phyloP scores from a whole-genome alignment of 1,140 invertebrate genomes.

The Glomeris maerens region DNA sequence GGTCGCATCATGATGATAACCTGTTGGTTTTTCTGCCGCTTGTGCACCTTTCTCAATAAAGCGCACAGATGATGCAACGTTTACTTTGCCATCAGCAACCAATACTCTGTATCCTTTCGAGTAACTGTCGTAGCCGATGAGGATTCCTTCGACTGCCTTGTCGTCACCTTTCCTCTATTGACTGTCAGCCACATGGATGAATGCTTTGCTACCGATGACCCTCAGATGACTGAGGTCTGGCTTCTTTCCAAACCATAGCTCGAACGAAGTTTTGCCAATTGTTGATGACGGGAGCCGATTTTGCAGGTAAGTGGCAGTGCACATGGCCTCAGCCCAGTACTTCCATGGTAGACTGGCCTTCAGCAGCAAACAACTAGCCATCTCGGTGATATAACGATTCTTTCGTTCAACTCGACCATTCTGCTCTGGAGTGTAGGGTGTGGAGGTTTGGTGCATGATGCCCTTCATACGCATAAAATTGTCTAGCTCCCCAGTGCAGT shows the following conservation, averaged over 20 bases:
- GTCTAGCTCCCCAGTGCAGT: constrained; percentile 16
- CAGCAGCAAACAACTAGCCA: constrained; percentile 16
- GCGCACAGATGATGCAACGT: neutral
- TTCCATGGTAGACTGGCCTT: constrained; percentile 14
- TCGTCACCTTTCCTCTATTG: constrained; percentile 16
- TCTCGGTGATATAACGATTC: constrained; percentile 17
- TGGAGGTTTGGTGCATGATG: constrained; percentile 18
- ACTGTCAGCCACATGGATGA: constrained; percentile 27
- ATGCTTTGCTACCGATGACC: constrained; percentile 33
- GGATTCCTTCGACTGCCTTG: neutral
- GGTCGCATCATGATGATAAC: too few species aligned
- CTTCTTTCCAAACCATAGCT: constrained; percentile 31
- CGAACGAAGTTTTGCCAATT: constrained; percentile 29
- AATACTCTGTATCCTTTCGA: neutral
- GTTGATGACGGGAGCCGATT: constrained; percentile 29
- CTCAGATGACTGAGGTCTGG: constrained; percentile 35
- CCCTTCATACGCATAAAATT: constrained; percentile 12
- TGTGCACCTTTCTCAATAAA: neutral
- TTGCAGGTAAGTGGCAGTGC: constrained; percentile 28
- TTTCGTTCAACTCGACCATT: constrained; percentile 20
- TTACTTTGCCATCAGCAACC: neutral
- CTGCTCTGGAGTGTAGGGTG: constrained; percentile 18
- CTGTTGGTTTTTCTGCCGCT: too few species aligned
- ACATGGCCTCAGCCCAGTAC: constrained; percentile 18
- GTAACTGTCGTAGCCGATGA: neutral